Conservation (phyloP, 1,140 invertebrate species). For the Lanistes nyassanus region DNA sequence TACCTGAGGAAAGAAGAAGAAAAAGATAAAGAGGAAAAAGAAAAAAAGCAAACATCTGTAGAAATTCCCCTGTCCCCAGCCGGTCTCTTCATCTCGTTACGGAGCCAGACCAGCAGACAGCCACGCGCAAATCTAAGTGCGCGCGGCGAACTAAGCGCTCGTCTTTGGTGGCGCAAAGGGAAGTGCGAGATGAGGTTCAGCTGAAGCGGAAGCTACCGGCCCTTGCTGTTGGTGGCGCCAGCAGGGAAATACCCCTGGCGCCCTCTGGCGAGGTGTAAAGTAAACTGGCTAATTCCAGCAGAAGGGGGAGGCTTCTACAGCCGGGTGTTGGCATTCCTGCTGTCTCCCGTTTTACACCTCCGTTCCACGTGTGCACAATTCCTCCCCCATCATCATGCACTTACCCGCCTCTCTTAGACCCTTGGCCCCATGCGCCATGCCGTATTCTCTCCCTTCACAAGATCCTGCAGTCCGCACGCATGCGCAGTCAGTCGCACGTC, state of each 20-base stretch:
- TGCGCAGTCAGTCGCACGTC: no score
- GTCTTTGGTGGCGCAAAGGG: no score
- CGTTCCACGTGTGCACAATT: background rate
- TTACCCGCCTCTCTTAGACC: background rate
- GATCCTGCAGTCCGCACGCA: no score
- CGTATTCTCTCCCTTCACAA: background rate
- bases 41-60: no score
- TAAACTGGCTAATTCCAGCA: slow-evolving; percentile 1
- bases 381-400: background rate
- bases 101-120: no score
- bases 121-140: no score
- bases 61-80: no score
- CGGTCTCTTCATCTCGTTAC: no score
- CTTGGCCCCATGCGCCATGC: background rate
- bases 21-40: no score
- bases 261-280: background rate
- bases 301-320: background rate
- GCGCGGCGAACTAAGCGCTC: no score
- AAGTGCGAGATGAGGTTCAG: background rate
- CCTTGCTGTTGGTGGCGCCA: background rate
- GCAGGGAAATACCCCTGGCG: slow-evolving; percentile 11
- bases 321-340: background rate
- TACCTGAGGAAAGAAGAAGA: no score
- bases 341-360: background rate
- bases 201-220: background rate